A percentile compares a stretch with the other conserved stretches of the same genome.
phyloP scores from a whole-genome alignment of 2,113 vertebrate genomes.

The Cinclus cinclus region DNA sequence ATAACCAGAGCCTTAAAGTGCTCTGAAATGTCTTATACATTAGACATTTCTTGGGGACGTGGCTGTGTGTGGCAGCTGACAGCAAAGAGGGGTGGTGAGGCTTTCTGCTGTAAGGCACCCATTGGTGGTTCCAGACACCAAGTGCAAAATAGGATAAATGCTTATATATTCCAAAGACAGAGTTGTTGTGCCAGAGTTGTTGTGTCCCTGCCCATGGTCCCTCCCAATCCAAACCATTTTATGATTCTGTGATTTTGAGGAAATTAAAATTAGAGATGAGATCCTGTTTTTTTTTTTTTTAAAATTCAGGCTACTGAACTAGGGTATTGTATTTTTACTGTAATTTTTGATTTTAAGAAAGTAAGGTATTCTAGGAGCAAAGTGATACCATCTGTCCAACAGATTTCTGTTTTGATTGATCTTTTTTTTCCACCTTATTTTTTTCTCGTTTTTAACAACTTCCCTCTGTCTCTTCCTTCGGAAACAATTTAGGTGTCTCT shows the following conservation, averaged over 20 bases:
- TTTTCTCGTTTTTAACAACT: constrained; percentile 23
- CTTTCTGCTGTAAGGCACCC: not conserved
- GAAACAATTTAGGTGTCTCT: constrained; percentile 53
- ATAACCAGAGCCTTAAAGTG: not conserved
- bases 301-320: not conserved
- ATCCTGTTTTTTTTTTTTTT: not conserved
- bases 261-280: not conserved
- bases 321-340: not conserved
- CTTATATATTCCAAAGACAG: not conserved
- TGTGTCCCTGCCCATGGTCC: not conserved
- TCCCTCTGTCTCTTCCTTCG: not conserved
- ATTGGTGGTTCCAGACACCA: not conserved
- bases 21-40: not conserved
- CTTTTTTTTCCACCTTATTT: constrained; percentile 30
- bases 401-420: constrained; percentile 48
- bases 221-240: not conserved
- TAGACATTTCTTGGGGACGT: not conserved
- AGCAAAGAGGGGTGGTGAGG: not conserved
- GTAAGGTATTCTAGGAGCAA: constrained; percentile 4
- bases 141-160: not conserved
- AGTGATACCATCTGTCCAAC: constrained; percentile 35
- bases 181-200: not conserved
- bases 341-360: constrained; percentile 19
- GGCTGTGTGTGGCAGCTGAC: not conserved
- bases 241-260: not conserved